Percentiles rank a stretch among this genome's conserved stretches.
Evolutionary conservation across 2,888 invertebrate species (phyloP).

Genomic region (Melinopterus prodromus): DNA sequence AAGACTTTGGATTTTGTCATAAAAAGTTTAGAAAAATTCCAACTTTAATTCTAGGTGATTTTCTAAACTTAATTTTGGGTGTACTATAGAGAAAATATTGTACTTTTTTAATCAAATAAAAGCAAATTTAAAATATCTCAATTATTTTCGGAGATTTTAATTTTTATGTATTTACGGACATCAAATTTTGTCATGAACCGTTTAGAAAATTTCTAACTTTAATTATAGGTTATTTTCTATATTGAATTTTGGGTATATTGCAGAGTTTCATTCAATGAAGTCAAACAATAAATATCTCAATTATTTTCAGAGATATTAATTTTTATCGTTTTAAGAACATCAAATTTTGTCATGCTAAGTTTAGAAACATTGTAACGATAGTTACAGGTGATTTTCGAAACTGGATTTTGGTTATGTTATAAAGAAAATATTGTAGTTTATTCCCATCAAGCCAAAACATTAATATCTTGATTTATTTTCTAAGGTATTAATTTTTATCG

Average conservation of each 20-base stretch:
- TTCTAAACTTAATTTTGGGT: background rate
- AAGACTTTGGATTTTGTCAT: background rate
- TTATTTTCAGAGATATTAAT: background rate
- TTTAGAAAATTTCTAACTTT: background rate
- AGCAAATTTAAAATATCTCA: background rate
- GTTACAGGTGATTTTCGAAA: background rate
- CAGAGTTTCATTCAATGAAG: background rate
- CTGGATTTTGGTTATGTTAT: background rate
- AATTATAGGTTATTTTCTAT: background rate
- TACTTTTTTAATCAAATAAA: no score
- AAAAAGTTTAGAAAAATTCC: background rate
- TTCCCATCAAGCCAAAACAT: background rate
- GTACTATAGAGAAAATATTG: background rate
- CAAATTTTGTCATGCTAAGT: background rate
- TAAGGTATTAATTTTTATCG: no score
- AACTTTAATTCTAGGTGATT: background rate
- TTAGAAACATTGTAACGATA: background rate
- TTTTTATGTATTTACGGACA: background rate
- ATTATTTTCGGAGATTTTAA: background rate
- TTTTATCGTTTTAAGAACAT: background rate
- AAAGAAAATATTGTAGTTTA: background rate
- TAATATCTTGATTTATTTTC: background rate
- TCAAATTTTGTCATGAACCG: background rate
- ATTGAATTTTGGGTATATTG: background rate
- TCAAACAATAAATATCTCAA: background rate